Base-by-base conservation (phyloP, 2,797 vertebrate species). In the Catharus ustulatus region DNA sequence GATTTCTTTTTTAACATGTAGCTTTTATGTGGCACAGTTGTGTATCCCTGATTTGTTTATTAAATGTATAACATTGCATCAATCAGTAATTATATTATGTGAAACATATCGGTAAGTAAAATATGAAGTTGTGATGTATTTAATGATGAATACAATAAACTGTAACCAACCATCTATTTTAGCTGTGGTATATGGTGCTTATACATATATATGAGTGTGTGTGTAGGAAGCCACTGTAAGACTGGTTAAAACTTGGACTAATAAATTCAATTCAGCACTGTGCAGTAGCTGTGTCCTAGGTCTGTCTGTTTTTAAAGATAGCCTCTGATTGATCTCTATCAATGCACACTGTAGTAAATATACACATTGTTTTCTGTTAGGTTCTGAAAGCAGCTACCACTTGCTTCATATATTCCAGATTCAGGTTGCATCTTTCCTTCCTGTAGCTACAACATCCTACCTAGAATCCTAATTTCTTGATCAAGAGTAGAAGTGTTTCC, bases 131-230 rank as follows among this genome's bases (percentile, higher is more conserved):
- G 14, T 58, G 55, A 62, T 63, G 3, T 46, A 80, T 77, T 61
- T 75, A 91, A 85, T 68, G 19, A 42, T 75, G 77, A 93, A 93
- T 71, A 61, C 29, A 77, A 74, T 81, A 77, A 83, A 61, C 21
- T 54, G 16, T 46, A 93, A 58, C 11, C 29, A 59, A 46, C 7
- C 7, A 14, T 48, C 84, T 77, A 76, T 48, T 84, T 63, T 32
- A 83, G 30, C 46, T 89, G 15, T 71, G 18, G 11, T 52, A 43
- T 40, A 42, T 2, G 3, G 4, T 51, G 11, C 38, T 77, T 61
- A 24, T 42, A 12, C 30, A 27, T 46, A 11, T 26, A 9, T 26
- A 18, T 15, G 23, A 15, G 12, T 16, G 7, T 34, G 9, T 20
- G 14, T 13, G 3, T 34, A 58, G 26, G 54, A 89, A 82, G 20